Evolutionary conservation across 30 jellyfish, hydroid and myxozoan species (phyloP), one percentile per base, ranked within the genome.

Genomic region (Turritopsis dohrnii): DNA sequence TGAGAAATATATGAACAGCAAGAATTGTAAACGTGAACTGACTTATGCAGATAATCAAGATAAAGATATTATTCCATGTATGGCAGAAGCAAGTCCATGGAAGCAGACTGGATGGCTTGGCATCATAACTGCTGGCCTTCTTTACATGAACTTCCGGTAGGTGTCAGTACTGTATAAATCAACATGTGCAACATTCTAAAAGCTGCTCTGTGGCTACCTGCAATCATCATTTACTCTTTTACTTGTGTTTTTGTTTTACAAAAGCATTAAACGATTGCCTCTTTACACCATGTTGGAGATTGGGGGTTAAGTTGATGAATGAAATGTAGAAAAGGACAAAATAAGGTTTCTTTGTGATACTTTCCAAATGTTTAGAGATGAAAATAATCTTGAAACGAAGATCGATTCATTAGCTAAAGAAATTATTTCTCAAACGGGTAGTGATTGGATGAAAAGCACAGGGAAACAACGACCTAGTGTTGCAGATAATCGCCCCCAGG

Each of bases 11-110:
- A 85, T 75, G 90, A 92, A 82, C 23, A 86, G 96, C 0, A 87
- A 85, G 41, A 90, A 90, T 71, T 90, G 97, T 84, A 86, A 90
- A 84, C 84, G 85, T 71, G 97, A 90, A 81, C 27, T 90, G 84
- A 90, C 83, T 22, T 90, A 90, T 54, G 93, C 96, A 0, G 95
- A 86, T 29, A 16, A 79, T 1, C 87, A 79, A 52, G 85, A 90
- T 52, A 87, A 81, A 20, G 88, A 71, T 22, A 90, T 90, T n/a
- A 88, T 90, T 18, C 97, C 97, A 4, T 83, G 83, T 52, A 86
- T 90, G 95, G 74, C 89, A 1, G 82, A 90, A 27, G 71, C 77
- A 23, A 69, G 23, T 69, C 77, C 77, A n/a, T 69, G 77, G 77
- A 69, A 69, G 19, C 77, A 69, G 8, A 69, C 77, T 9, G 22